Conservation (phyloP, 92 coral and sea anemone species). For the Zoanthus sansibaricus region DNA sequence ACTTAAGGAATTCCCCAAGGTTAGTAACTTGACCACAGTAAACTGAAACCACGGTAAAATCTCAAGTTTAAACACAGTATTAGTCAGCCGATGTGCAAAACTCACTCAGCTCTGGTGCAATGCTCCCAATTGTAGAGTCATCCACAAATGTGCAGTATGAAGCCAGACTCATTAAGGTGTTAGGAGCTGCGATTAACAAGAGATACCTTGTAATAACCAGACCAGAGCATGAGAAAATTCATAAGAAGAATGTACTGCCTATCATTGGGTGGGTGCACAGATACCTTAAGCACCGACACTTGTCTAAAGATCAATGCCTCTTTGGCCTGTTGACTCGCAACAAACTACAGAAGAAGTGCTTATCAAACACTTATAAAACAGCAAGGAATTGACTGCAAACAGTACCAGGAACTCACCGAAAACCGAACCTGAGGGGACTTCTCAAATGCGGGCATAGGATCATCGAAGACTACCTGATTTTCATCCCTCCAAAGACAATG, state of each 20-base stretch:
- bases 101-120: no score
- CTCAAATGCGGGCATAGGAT: slow-evolving; percentile 10
- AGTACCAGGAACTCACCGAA: not conserved
- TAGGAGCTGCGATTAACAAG: no score
- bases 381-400: not conserved
- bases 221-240: not conserved
- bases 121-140: not conserved
- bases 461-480: slow-evolving; percentile 18
- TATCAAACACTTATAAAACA: not conserved
- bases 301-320: slow-evolving; percentile 41
- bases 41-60: no score
- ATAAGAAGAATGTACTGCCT: slow-evolving; percentile 18
- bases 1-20: no score
- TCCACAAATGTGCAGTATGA: no score
- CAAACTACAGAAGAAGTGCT: not conserved
- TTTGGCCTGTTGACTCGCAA: not conserved
- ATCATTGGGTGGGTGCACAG: slow-evolving; percentile 52
- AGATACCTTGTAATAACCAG: not conserved
- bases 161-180: no score
- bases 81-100: no score
- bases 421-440: slow-evolving; percentile 4
- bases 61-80: no score
- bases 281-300: slow-evolving; percentile 38
- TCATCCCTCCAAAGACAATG: slow-evolving; percentile 10
- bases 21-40: no score